Base-by-base conservation (phyloP, 2,888 invertebrate genomes). In the Amphipyra tragopoginis region DNA sequence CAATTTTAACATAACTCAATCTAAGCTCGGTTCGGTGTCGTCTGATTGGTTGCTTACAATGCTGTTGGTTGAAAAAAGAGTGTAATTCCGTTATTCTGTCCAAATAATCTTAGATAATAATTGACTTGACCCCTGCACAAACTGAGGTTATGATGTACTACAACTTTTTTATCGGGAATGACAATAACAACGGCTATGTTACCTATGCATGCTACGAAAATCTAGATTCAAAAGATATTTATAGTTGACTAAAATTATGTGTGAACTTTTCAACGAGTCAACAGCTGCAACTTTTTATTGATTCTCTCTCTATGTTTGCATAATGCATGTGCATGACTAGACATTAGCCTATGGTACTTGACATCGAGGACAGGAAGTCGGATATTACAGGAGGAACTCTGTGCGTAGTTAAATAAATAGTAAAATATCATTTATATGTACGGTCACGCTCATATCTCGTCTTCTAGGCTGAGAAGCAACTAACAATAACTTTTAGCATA, bases 281-380 rank as follows among this genome's bases (percentile, higher is more conserved):
- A 78, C 81, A 83, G 81, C 77, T 81, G 80, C 69, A 70, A 59
- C 69, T 62, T 57, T 72, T 75, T 54, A 64, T 66, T 70, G 56
- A 74, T 56, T 65, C 60, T 71, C 56, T 65, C 60, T 71, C 58
- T 61, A 47, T 43, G 66, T 75, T 75, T 85, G 77, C 78, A 81
- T 84, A 79, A 85, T 82, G 82, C 79, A 84, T 80, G 65, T 71
- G 77, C 78, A 79, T 80, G 79, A 82, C 81, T 83, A 75, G 75
- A 78, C 83, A 83, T 75, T 67, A 62, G 80, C 65, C 74, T 72
- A 69, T 75, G 74, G 65, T 80, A 82, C 86, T 90, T 85, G 83
- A 87, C 82, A 80, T 81, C 78, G 79, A 79, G 80, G 82, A 75
- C 86, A 90, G 90, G 89, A 91, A 89, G 86, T 86, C 72, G 55